phyloP scores from a whole-genome alignment of 2,113 vertebrate species.

The Gulo gulo region DNA sequence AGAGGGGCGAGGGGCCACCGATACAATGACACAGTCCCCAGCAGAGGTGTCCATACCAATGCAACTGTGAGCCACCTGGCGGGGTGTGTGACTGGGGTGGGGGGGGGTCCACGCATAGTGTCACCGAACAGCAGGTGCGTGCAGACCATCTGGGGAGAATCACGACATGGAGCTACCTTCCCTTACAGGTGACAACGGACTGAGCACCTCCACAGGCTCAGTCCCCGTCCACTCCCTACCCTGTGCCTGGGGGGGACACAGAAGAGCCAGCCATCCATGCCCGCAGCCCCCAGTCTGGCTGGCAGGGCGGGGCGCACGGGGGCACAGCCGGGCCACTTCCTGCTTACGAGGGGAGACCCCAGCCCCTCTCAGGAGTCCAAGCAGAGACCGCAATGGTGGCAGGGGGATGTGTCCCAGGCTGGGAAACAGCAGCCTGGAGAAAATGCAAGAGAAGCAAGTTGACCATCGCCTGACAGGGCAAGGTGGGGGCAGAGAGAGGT shows the following conservation, averaged over 20 bases:
- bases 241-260: accelerated
- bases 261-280: neutral
- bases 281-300: neutral
- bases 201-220: too few species aligned
- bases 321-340: accelerated
- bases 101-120: too few species aligned
- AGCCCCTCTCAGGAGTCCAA: neutral
- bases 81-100: accelerated
- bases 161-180: accelerated
- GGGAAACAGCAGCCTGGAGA: neutral
- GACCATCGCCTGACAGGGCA: accelerated
- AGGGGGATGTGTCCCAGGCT: neutral
- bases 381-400: accelerated
- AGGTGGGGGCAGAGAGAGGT: neutral
- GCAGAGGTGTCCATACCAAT: accelerated
- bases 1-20: neutral
- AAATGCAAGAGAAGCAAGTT: neutral
- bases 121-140: accelerated
- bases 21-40: neutral
- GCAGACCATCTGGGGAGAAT: accelerated
- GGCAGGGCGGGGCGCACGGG: accelerated
- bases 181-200: neutral
- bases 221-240: accelerated
- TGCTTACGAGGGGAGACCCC: neutral
- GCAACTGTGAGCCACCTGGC: accelerated